Evolutionary conservation across 1,140 invertebrate genomes (phyloP).

Genomic region (Aphis gossypii): DNA sequence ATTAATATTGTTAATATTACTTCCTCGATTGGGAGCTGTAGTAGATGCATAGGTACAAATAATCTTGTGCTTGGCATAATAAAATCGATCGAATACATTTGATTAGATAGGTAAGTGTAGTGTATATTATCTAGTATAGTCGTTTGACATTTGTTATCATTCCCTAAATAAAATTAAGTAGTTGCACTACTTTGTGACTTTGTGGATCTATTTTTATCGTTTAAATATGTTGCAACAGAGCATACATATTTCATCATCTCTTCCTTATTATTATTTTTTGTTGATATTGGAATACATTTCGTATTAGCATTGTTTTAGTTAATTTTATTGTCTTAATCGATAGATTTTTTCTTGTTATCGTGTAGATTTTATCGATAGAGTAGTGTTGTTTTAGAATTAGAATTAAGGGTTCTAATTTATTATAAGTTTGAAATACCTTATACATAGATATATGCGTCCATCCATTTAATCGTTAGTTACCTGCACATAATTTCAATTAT

Average conservation of each 20-base stretch:
- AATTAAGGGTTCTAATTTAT: too few species aligned
- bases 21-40: too few species aligned
- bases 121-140: neutral
- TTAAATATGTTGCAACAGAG: neutral
- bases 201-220: neutral
- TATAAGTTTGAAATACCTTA: too few species aligned
- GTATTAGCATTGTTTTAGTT: too few species aligned
- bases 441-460: too few species aligned
- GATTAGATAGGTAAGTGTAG: neutral
- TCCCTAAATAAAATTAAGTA: neutral
- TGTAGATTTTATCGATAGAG: neutral
- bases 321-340: neutral
- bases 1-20: too few species aligned
- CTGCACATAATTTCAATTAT: too few species aligned
- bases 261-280: neutral
- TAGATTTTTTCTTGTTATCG: neutral
- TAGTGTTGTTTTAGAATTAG: too few species aligned
- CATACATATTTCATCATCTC: neutral
- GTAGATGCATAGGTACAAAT: too few species aligned
- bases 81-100: neutral
- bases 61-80: too few species aligned
- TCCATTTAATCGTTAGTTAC: too few species aligned
- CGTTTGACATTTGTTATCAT: neutral
- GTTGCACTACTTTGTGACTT: neutral
- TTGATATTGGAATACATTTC: neutral